Conservation (phyloP, 2,888 invertebrate genomes). For the Drosophila sordidula region DNA sequence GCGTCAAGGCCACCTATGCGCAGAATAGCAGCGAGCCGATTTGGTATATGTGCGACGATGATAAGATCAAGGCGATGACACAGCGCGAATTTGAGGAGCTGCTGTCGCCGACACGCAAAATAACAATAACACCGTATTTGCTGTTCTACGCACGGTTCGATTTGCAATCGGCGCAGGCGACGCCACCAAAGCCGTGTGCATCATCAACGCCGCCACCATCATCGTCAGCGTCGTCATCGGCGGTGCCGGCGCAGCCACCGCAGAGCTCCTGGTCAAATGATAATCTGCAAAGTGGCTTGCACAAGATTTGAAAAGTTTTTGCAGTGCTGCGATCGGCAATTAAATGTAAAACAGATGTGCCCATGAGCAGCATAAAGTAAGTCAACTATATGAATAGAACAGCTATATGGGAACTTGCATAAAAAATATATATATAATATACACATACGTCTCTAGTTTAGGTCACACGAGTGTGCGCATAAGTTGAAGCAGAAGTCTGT, state of each 20-base stretch:
- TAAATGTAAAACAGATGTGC: constrained; percentile 29
- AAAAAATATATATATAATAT: constrained; percentile 19
- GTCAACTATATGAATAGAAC: constrained; percentile 10
- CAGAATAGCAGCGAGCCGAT: constrained; percentile 83
- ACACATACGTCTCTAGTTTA: constrained; percentile 64
- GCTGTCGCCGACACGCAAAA: constrained; percentile 89
- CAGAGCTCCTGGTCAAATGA: constrained; percentile 82
- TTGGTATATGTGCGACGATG: constrained; percentile 96
- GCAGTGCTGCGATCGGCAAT: constrained; percentile 28
- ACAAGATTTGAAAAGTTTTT: constrained; percentile 77
- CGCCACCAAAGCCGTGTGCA: constrained; percentile 56
- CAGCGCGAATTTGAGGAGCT: constrained; percentile 92
- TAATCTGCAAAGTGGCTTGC: constrained; percentile 71
- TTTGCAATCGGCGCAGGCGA: constrained; percentile 69
- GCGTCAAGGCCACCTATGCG: constrained; percentile 62
- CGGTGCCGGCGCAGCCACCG: constrained; percentile 53
- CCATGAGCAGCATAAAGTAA: constrained; percentile 21
- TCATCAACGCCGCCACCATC: constrained; percentile 64
- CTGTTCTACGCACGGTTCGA: constrained; percentile 92
- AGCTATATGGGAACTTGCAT: constrained; percentile 23
- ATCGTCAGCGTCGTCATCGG: constrained; percentile 8
- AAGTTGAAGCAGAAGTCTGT: constrained; percentile 74
- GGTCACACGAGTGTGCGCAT: constrained; percentile 59
- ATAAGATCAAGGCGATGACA: constrained; percentile 92
- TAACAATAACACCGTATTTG: constrained; percentile 94